Percentiles rank a stretch among this genome's conserved stretches.
Evolutionary conservation across 1,140 invertebrate species (phyloP).

Genomic region (Drosophila subpulchrella): DNA sequence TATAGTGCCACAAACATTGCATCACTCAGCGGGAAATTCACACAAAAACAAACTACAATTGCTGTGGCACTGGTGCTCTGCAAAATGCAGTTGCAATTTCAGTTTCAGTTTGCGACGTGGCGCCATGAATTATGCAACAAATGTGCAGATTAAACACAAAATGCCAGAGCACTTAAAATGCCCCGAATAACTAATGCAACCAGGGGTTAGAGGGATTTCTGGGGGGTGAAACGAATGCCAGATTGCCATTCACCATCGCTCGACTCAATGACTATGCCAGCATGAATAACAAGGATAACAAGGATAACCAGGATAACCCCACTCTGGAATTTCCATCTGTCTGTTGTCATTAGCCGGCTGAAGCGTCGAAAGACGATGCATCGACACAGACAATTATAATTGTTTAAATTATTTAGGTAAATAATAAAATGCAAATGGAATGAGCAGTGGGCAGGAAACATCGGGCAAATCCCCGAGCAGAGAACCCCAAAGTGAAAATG

Average conservation of each 20-base stretch:
- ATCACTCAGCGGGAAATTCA: slow-evolving; percentile 43
- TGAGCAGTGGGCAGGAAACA: neutral
- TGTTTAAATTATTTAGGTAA: slow-evolving; percentile 64
- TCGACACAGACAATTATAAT: slow-evolving; percentile 62
- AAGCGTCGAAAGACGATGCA: slow-evolving; percentile 28
- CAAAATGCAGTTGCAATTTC: slow-evolving; percentile 27
- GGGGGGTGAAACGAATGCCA: slow-evolving; percentile 1
- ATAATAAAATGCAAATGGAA: slow-evolving; percentile 45
- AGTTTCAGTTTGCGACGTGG: slow-evolving; percentile 55
- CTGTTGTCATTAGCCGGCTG: slow-evolving; percentile 38
- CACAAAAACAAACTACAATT: slow-evolving; percentile 45
- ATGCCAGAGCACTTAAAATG: slow-evolving; percentile 78
- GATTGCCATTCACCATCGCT: slow-evolving; percentile 33
- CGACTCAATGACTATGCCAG: slow-evolving; percentile 24
- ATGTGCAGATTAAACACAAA: slow-evolving; percentile 81
- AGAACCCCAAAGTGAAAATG: neutral
- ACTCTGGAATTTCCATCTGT: neutral
- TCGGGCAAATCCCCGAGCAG: neutral
- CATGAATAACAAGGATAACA: neutral
- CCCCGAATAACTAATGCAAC: slow-evolving; percentile 63
- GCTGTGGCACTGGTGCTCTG: neutral
- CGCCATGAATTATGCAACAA: slow-evolving; percentile 77
- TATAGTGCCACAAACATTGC: slow-evolving; percentile 20
- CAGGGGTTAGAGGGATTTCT: neutral
- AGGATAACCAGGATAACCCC: neutral